These are phyloP conservation scores for Phrynocephalus vlangalii DNA, from an alignment of 2,797 vertebrate genomes.

Conservation along the genomic window DNA sequence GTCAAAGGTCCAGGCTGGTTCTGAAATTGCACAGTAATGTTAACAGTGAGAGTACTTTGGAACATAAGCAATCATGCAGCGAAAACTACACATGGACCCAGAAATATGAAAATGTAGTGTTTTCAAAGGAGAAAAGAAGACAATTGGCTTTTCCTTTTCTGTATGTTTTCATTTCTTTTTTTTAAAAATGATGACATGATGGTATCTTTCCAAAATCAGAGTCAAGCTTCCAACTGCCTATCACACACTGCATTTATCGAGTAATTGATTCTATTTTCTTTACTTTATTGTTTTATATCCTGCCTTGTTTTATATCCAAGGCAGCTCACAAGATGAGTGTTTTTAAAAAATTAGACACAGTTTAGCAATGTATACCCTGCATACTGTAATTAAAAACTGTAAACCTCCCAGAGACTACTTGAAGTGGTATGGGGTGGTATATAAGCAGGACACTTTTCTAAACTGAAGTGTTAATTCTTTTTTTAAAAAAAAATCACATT, in stretches of 20 bases:
- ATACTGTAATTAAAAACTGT: no score
- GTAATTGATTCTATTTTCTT: no score
- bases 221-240: slow-evolving; percentile 16
- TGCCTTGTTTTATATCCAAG: neutral
- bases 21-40: neutral
- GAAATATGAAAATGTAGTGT: neutral
- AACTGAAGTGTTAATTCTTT: no score
- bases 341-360: no score
- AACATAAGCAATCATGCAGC: neutral
- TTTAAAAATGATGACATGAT: neutral
- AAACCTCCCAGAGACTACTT: no score
- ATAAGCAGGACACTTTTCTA: no score
- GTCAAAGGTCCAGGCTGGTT: neutral
- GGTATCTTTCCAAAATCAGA: slow-evolving; percentile 42
- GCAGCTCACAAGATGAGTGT: neutral
- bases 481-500: no score
- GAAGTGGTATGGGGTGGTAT: no score
- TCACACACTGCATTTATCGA: slow-evolving; percentile 13
- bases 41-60: neutral
- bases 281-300: no score
- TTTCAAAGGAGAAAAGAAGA: neutral
- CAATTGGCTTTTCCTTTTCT: neutral
- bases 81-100: neutral
- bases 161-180: neutral
- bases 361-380: no score